Evolutionary conservation across 35 echinoderm and acorn worm genomes (phyloP).

Genomic region (Strongylocentrotus purpuratus): DNA sequence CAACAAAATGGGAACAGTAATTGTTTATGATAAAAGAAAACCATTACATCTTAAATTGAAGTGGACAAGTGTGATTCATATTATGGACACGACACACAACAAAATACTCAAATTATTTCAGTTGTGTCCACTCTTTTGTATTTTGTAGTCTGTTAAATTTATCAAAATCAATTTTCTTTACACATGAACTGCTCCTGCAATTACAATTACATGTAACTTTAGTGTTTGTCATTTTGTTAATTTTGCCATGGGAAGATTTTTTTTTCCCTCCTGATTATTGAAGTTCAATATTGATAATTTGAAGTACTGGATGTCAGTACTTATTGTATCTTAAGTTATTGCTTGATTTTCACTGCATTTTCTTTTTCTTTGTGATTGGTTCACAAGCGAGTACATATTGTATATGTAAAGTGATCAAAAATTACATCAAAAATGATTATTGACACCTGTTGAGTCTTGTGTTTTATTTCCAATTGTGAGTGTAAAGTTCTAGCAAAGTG

Average conservation of each 20-base stretch:
- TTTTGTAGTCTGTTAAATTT: neutral
- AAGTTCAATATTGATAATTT: constrained; percentile 3
- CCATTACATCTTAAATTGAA: neutral
- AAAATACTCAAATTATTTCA: neutral
- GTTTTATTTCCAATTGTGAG: neutral
- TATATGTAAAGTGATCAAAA: constrained; percentile 54
- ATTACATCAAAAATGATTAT: constrained; percentile 20
- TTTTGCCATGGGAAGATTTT: neutral
- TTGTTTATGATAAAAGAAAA: neutral
- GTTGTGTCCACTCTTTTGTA: neutral
- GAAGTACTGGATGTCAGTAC: neutral
- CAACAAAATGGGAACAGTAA: too few species aligned
- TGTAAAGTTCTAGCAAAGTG: neutral
- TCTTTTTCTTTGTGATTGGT: constrained; percentile 30
- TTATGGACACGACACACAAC: too few species aligned
- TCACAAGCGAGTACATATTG: constrained; percentile 52
- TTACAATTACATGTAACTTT: neutral
- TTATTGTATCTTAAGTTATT: neutral
- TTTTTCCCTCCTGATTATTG: neutral
- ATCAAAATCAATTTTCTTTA: neutral
- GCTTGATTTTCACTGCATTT: constrained; percentile 39
- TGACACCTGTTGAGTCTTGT: neutral
- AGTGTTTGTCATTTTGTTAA: neutral
- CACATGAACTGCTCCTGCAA: neutral
- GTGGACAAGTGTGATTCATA: neutral